Conservation (phyloP, 2,888 invertebrate species). For the Heliconius sara region DNA sequence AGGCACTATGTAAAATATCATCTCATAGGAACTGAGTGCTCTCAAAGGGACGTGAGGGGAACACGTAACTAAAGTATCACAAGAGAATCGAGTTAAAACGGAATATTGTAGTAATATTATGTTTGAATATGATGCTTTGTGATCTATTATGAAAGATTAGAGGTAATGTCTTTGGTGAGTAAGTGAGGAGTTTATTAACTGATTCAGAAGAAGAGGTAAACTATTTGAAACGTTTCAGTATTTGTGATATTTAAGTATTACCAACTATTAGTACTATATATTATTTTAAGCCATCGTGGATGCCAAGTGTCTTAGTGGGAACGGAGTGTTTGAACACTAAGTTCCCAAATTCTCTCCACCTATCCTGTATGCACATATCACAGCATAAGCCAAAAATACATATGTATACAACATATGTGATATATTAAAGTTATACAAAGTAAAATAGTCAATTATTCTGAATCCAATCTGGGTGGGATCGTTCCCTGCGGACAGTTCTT, state of each 20-base stretch:
- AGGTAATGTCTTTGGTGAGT: neutral
- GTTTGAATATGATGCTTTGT: neutral
- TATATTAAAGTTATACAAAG: constrained; percentile 12
- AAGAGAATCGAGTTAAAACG: constrained; percentile 25
- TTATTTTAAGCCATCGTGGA: too few species aligned
- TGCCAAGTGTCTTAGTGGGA: too few species aligned
- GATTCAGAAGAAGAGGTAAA: neutral
- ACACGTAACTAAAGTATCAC: constrained; percentile 31
- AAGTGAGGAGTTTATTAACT: neutral
- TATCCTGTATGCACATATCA: too few species aligned
- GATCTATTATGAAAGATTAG: constrained; percentile 1
- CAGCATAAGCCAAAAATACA: too few species aligned
- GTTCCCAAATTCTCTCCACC: too few species aligned
- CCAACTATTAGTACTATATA: too few species aligned
- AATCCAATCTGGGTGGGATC: constrained; percentile 39
- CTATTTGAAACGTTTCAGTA: too few species aligned
- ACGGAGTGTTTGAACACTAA: too few species aligned
- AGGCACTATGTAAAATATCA: constrained; percentile 29
- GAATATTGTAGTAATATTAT: constrained; percentile 26
- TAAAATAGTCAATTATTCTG: constrained; percentile 28
- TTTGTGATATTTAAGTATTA: too few species aligned
- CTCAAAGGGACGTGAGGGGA: constrained; percentile 34
- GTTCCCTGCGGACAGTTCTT: constrained; percentile 39
- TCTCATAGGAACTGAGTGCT: constrained; percentile 36
- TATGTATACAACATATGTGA: neutral